phyloP scores from a whole-genome alignment of 2,888 invertebrate species.

The Pseudococcus viburni region DNA sequence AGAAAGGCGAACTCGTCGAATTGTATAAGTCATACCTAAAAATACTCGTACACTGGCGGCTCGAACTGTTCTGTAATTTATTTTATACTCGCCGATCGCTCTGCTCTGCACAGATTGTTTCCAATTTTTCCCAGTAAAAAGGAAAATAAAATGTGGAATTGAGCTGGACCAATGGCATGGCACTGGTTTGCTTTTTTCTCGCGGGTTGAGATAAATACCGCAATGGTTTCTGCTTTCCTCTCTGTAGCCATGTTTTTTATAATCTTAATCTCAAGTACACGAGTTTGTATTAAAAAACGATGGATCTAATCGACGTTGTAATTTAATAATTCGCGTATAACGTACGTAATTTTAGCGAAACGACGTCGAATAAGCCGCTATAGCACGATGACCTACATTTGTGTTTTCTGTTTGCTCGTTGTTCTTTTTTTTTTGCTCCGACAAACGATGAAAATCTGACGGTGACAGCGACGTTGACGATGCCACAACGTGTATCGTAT shows the following conservation, averaged over 20 bases:
- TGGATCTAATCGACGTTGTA: background rate
- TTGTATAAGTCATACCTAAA: conserved; percentile 39
- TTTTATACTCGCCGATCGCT: background rate
- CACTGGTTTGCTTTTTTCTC: background rate
- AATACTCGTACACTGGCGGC: background rate
- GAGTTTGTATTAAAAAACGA: background rate
- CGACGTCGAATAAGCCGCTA: background rate
- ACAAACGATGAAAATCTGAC: background rate
- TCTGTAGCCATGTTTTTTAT: background rate
- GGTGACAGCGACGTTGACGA: background rate
- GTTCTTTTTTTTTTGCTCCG: background rate
- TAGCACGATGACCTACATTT: conserved; percentile 24
- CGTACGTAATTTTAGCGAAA: conserved; percentile 3
- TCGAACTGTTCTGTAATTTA: background rate
- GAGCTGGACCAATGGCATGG: background rate
- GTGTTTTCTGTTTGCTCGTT: background rate
- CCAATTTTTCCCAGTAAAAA: conserved; percentile 8
- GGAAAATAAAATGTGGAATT: background rate
- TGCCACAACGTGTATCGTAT: background rate
- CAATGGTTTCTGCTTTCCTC: no score
- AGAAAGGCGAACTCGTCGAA: conserved; percentile 18
- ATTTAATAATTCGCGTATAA: conserved; percentile 16
- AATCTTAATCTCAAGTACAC: background rate
- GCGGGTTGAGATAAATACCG: background rate
- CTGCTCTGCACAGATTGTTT: background rate